Evolutionary conservation across 1,140 invertebrate species (phyloP), one percentile per base, ranked within the genome.

Genomic region (Piezodorus guildinii): DNA sequence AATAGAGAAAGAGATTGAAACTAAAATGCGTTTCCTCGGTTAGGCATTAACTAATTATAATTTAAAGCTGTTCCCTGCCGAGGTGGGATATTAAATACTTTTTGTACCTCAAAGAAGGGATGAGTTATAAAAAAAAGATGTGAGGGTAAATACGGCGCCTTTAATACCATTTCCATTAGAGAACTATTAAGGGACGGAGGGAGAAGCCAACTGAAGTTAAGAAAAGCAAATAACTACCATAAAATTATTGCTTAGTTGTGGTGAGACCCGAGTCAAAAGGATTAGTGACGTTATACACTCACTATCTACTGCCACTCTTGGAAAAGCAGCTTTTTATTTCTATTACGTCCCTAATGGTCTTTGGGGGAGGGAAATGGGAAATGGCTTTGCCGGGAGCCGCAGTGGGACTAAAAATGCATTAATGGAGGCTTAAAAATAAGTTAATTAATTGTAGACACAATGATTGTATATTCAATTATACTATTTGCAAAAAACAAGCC

Each of bases 201-300:
- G 34, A 39, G 34, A 39, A 16, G 52, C 23, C 52, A 23, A 23
- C 52, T 56, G 52, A 23, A n/a, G 23, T 23, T 56, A 56, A 56
- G 52, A 56, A 56, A 56, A 56, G 52, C 52, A 56, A 56, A 56
- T 56, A 56, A 23, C 52, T 23, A 56, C 52, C 52, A 56, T 56
- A 56, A 56, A 56, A 56, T 56, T 56, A 56, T 23, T 56, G 23
- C 52, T 56, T 25, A 56, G 52, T 56, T 21, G 52, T 25, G 17
- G 52, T 21, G 19, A 23, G 52, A 25, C 17, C 19, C 52, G 52
- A 27, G 52, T 21, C 52, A 56, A 56, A 56, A 23, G 52, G 52
- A 56, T 56, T 56, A 56, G 52, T 56, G 52, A 56, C 52, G 52
- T 56, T 56, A 8, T 39, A 39, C 34, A 39, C 34, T 10, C 34